phyloP scores from a whole-genome alignment of 1,140 invertebrate species.

The Apis cerana region DNA sequence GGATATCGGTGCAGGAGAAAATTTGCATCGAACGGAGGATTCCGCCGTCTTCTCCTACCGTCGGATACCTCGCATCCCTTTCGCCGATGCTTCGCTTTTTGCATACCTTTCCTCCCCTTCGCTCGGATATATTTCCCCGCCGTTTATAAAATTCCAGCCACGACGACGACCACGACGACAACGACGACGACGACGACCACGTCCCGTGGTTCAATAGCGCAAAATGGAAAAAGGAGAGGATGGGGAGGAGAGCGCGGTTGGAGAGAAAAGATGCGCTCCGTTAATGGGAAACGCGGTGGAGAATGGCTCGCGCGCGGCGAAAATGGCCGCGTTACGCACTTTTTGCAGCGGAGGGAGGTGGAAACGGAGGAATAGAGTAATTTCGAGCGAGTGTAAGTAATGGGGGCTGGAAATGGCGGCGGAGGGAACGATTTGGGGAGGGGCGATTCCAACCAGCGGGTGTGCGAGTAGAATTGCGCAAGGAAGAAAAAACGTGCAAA shows the following conservation, averaged over 20 bases:
- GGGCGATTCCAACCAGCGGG: neutral
- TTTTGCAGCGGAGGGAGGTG: neutral
- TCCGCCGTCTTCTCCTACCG: constrained; percentile 23
- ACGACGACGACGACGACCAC: neutral
- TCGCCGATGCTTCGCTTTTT: constrained; percentile 46
- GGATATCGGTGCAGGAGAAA: constrained; percentile 54
- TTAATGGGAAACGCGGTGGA: neutral
- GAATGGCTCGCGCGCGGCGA: neutral
- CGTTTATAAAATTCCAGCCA: constrained; percentile 48
- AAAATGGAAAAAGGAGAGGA: neutral
- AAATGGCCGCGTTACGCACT: neutral
- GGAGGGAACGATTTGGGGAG: neutral
- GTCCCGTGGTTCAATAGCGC: constrained; percentile 26
- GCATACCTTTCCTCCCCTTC: constrained; percentile 15
- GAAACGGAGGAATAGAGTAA: neutral
- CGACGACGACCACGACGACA: neutral
- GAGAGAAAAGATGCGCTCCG: neutral
- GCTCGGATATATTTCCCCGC: constrained; percentile 18
- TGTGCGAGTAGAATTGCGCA: neutral
- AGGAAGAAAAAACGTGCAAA: too few relatives aligned
- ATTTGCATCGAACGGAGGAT: constrained; percentile 60
- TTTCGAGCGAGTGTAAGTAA: neutral
- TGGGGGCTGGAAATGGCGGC: neutral
- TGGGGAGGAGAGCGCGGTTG: neutral
- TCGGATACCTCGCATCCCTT: neutral